Base-by-base conservation (phyloP, 2,113 vertebrate species). In the Heterochromis multidens region DNA sequence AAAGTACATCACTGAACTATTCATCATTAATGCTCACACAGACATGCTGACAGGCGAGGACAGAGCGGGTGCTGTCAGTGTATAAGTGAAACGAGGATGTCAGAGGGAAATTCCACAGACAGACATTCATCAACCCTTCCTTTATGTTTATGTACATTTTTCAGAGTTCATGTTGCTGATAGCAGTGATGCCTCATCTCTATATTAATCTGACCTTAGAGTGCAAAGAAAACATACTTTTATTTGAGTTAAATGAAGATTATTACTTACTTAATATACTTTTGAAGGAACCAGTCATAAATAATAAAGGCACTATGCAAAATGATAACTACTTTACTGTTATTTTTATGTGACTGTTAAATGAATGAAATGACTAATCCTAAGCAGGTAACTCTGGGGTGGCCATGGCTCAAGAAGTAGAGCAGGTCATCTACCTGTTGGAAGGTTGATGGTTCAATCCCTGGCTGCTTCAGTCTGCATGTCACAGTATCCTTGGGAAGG, bases 1-100 rank as follows among this genome's bases (percentile, higher is more conserved):
- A 70, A 82, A 83, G 67, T 3, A 70, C 92, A 88, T 89, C 89
- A 79, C 83, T 86, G 90, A 86, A 63, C 88, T 77, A 92, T 94
- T 93, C 91, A 92, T 92, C 86, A 86, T 83, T 80, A 80, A 35
- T 25, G 61, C 77, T 35, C 40, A 67, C 17, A 25, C 86, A 79
- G 52, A 87, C 70, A 46, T 49, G 19, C 82, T 72, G 85, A 88
- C 82, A 58, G 85, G 88, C 85, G 82, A 81, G 87, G 82, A 86
- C 89, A 88, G 40, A 54, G 62, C 23, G 76, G 61, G 67, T 65
- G 60, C 16, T 29, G 60, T 88, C n/a, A 58, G 23, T 61, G 21
- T 86, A 8, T 62, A 21, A 21, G 61, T 57, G 40, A 83, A 65
- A 80, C 40, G n/a, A 89, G 70, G 70, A 60, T 86, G 54, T 90